These are phyloP conservation scores for Centropus unirufus DNA, from an alignment of 2,113 vertebrate species.

Conservation along the genomic window DNA sequence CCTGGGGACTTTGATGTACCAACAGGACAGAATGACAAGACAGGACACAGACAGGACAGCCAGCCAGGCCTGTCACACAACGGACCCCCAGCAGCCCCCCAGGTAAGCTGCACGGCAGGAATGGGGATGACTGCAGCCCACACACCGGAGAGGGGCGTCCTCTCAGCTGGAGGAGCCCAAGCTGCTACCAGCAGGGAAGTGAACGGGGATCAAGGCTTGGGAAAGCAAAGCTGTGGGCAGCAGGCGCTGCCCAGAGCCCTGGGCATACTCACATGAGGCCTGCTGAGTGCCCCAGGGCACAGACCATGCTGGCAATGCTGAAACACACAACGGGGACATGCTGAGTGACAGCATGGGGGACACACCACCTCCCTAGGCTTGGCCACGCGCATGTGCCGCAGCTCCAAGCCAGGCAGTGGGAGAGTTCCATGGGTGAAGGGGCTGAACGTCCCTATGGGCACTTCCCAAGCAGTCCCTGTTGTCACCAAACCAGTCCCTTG, in stretches of 20 bases:
- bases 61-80: neutral
- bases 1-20: accelerated
- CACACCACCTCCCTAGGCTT: neutral
- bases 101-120: neutral
- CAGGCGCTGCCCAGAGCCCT: neutral
- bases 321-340: constrained; percentile 62
- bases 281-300: constrained; percentile 82
- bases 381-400: accelerated
- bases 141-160: neutral
- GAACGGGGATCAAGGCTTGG: neutral
- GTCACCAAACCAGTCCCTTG: neutral
- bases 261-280: constrained; percentile 87
- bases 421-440: neutral
- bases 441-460: neutral
- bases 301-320: constrained; percentile 74
- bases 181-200: neutral
- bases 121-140: neutral
- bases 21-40: neutral
- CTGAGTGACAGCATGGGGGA: neutral
- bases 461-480: neutral
- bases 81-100: neutral
- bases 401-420: neutral
- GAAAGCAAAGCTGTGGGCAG: neutral
- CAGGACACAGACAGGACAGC: neutral
- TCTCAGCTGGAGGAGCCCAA: neutral